A percentile compares a stretch with the other conserved stretches of the same genome.
Evolutionary conservation across 2,113 vertebrate genomes (phyloP).

Genomic region (Bujurquina vittata): DNA sequence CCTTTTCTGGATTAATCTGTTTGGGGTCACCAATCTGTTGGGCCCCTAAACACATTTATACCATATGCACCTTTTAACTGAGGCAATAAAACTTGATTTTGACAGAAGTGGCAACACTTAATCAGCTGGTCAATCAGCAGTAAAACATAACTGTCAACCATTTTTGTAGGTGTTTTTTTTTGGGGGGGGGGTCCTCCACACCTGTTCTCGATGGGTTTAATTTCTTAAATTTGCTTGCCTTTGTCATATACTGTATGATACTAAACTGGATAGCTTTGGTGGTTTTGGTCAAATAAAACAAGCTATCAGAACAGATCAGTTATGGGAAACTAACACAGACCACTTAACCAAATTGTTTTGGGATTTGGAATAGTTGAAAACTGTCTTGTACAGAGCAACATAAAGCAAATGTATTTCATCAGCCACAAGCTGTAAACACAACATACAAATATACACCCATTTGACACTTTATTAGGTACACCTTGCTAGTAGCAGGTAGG

Average conservation of each 20-base stretch:
- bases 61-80: neutral
- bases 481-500: neutral
- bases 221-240: no score
- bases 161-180: neutral
- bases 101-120: neutral
- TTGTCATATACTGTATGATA: no score
- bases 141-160: neutral
- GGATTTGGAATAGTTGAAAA: no score
- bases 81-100: neutral
- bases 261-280: no score
- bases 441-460: neutral
- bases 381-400: no score
- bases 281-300: no score
- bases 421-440: neutral
- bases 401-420: neutral
- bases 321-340: no score
- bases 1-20: neutral
- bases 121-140: neutral
- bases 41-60: neutral
- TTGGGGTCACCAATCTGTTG: neutral
- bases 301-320: neutral
- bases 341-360: neutral
- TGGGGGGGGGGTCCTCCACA: no score
- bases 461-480: neutral
- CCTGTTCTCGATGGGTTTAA: no score